Conservation (phyloP, 1,140 invertebrate genomes). For the Spodoptera litura region DNA sequence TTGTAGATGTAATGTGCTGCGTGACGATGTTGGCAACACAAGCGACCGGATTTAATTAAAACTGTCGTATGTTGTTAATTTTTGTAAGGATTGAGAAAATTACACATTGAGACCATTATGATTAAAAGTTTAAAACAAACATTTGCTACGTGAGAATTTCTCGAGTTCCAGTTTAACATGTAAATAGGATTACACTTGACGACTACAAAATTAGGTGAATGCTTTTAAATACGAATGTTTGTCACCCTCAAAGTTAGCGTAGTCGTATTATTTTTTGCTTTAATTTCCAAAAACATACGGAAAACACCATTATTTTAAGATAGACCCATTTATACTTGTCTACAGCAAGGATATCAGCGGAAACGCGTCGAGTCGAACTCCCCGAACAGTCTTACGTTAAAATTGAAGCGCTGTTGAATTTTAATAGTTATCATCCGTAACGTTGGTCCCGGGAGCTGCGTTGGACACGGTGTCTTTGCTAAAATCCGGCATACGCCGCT, state of each 20-base stretch:
- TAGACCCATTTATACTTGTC: background rate
- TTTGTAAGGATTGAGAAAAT: conserved; percentile 41
- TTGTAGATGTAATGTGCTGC: conserved; percentile 74
- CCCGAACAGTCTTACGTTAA: conserved; percentile 32
- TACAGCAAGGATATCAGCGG: background rate
- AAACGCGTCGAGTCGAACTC: background rate
- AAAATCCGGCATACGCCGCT: conserved; percentile 69
- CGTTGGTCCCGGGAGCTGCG: conserved; percentile 68
- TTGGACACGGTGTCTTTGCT: conserved; percentile 71
- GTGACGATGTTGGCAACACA: conserved; percentile 68
- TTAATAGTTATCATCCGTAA: conserved; percentile 53
- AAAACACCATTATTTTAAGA: too few relatives aligned
- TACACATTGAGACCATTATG: conserved; percentile 4
- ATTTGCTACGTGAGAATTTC: background rate
- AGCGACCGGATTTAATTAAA: conserved; percentile 74
- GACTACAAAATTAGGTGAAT: background rate
- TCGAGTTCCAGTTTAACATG: background rate
- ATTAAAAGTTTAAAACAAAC: conserved; percentile 32
- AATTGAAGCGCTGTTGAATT: conserved; percentile 45
- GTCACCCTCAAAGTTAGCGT: too few relatives aligned
- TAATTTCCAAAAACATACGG: too few relatives aligned
- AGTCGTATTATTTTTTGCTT: too few relatives aligned
- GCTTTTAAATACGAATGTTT: background rate
- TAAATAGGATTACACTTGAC: background rate
- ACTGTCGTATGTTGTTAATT: conserved; percentile 56